Conservation (phyloP, 2,888 invertebrate species). For the Xestia xanthographa region DNA sequence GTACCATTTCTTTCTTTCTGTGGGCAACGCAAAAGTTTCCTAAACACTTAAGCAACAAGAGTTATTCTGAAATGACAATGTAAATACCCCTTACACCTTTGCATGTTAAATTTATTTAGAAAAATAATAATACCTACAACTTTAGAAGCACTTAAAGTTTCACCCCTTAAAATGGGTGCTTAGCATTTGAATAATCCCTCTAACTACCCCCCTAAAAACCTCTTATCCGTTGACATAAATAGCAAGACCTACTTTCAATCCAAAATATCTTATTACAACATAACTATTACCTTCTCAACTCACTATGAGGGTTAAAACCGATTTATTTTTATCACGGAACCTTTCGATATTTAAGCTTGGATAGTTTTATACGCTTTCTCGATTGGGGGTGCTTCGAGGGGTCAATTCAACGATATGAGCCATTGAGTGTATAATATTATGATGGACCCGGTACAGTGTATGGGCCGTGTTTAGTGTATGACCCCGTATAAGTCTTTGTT, state of each 20-base stretch:
- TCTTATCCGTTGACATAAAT: constrained; percentile 24
- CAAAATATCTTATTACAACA: constrained; percentile 37
- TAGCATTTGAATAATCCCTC: constrained; percentile 34
- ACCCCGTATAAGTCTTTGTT: constrained; percentile 2
- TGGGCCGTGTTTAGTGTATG: constrained; percentile 24
- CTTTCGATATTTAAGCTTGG: constrained; percentile 60
- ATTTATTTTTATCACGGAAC: constrained; percentile 65
- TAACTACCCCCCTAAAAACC: constrained; percentile 3
- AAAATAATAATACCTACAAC: not conserved
- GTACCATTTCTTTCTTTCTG: not conserved
- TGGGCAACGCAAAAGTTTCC: not conserved
- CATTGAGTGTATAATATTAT: constrained; percentile 55
- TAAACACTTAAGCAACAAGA: not conserved
- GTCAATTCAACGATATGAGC: constrained; percentile 62
- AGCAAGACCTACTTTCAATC: constrained; percentile 32
- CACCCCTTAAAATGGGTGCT: not conserved
- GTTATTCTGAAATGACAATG: not conserved
- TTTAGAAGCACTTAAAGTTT: not conserved
- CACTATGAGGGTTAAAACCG: constrained; percentile 58
- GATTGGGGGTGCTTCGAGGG: constrained; percentile 44
- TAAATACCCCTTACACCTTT: not conserved
- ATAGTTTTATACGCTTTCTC: constrained; percentile 62
- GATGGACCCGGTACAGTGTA: constrained; percentile 31
- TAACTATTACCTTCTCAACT: constrained; percentile 41
- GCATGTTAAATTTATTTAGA: not conserved